Evolutionary conservation across 2,113 vertebrate species (phyloP), one percentile per base, ranked within the genome.

Genomic region (Eretmochelys imbricata): DNA sequence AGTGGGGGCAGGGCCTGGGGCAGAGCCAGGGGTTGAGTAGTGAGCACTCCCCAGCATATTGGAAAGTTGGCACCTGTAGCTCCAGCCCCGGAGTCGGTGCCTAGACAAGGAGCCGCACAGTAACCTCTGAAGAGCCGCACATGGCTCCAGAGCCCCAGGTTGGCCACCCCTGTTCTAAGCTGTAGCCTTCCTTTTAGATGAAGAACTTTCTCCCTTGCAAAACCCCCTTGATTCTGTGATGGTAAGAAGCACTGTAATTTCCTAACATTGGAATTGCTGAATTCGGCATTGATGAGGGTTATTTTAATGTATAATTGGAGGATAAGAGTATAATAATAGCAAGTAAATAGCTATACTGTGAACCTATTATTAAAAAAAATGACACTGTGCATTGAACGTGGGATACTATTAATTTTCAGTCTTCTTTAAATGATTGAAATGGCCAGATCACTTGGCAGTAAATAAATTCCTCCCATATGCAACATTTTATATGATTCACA

Each of bases 251-350:
- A 88, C 48, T 38, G 10, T 92, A 93, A 96, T 96, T 95, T 96
- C 6, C 69, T 62, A 90, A 95, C 96, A 95, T 53, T 94, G 91
- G 91, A 51, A 94, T 87, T 89, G 78, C 91, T 96, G 95, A 96
- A 96, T 97, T 96, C 93, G 94, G 84, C 82, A 94, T 85, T 93
- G 84, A 94, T 94, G 85, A 97, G 78, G 87, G n/a, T 93, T 92
- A 82, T 97, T 91, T 98, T 59, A 93, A 79, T 19, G 57, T 92
- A 31, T 93, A 97, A 96, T 80, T 96, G 94, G 82, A 96, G 92
- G 90, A 90, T 94, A 89, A 94, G 54, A 95, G 82, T 80, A 91
- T 92, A 97, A 91, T 92, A 98, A 97, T 49, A 80, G 87, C 59
- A 94, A 84, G 62, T 83, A 97, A 98, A 97, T 96, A 93, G 42